phyloP scores from a whole-genome alignment of 64 coral and sea anemone species.

The Stichodactyla helianthus region DNA sequence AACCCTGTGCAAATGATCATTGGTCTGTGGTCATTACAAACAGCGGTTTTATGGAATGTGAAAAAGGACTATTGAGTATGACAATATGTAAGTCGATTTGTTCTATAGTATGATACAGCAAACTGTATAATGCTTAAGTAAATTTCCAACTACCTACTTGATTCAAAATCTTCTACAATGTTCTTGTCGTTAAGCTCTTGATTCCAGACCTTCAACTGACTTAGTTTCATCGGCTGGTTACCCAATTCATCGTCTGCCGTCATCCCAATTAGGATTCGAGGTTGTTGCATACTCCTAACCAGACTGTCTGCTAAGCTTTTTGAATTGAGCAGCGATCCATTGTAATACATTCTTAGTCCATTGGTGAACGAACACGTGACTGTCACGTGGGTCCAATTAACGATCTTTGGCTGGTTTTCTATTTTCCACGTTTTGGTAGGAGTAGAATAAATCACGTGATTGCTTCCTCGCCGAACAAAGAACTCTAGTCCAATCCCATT shows the following conservation, averaged over 20 bases:
- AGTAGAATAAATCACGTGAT: constrained; percentile 21
- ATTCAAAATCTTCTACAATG: neutral
- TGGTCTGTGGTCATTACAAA: too few relatives aligned
- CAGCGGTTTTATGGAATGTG: too few relatives aligned
- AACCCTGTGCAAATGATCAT: too few relatives aligned
- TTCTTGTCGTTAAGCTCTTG: neutral
- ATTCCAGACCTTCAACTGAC: constrained; percentile 1
- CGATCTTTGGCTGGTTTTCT: neutral
- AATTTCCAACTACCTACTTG: neutral
- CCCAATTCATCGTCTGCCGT: neutral
- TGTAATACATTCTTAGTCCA: constrained; percentile 37
- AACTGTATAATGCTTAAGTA: too few relatives aligned
- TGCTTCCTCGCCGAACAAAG: constrained; percentile 10
- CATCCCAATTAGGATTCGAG: neutral
- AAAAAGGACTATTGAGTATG: too few relatives aligned
- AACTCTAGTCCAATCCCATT: neutral
- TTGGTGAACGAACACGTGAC: constrained; percentile 20
- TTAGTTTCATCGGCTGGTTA: neutral
- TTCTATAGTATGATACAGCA: too few relatives aligned
- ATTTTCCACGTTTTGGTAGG: constrained; percentile 9
- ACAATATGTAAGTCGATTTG: too few relatives aligned
- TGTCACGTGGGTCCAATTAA: constrained; percentile 14
- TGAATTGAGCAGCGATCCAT: constrained; percentile 1
- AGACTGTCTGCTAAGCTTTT: neutral
- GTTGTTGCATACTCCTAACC: neutral